These are phyloP conservation scores for Cyprinodon diabolis DNA, from an alignment of 2,797 vertebrate species.

Conservation along the genomic window DNA sequence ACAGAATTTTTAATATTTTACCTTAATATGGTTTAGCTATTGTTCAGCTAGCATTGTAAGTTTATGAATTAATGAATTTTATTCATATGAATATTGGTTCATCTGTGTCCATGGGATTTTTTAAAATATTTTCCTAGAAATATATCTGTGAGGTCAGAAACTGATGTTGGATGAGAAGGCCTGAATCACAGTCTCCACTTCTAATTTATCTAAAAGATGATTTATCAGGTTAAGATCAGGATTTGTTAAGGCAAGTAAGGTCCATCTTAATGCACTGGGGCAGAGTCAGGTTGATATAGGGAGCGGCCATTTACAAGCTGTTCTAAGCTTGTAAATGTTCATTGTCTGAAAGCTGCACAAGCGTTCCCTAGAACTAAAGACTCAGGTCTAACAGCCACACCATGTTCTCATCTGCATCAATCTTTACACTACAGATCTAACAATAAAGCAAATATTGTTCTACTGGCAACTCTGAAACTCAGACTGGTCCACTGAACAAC, in stretches of 20 bases:
- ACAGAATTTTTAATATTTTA: neutral
- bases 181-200: conserved; percentile 1
- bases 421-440: neutral
- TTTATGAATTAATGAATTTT: neutral
- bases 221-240: neutral
- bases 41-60: neutral
- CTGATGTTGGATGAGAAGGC: neutral
- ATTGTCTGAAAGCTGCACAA: too few species aligned
- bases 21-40: neutral
- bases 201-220: neutral
- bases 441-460: neutral
- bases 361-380: neutral
- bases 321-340: too few species aligned
- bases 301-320: neutral
- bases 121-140: neutral
- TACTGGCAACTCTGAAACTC: neutral
- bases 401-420: neutral
- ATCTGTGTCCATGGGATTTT: neutral
- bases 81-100: neutral
- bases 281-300: neutral
- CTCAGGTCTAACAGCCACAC: too few species aligned
- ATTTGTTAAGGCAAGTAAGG: neutral
- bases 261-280: neutral
- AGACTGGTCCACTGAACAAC: neutral
- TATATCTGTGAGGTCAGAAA: neutral